Base-by-base conservation (phyloP, 2,888 invertebrate genomes). In the Liodrosophila aerea region DNA sequence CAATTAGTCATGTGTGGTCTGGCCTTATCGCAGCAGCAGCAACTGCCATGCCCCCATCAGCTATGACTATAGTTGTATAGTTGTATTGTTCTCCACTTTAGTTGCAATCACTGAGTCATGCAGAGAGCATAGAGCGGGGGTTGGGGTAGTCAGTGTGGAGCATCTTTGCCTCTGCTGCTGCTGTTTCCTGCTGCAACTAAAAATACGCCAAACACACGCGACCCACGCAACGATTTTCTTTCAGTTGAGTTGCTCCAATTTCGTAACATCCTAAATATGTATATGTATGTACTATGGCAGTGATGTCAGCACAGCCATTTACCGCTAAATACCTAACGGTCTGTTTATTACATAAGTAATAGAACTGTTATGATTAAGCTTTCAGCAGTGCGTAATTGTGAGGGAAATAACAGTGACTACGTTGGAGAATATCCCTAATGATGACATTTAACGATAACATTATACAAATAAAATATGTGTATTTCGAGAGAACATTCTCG, bases 171-270 rank as follows among this genome's bases (percentile, higher is more conserved):
- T 12, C 31, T 33, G n/a, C 13, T 41, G 15, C n/a, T 51, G 37
- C 16, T 53, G 51, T 11, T 81, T 76, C 74, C 67, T 81, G 71
- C 52, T 51, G 62, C 62, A 58, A 64, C 64, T 77, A 77, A 61
- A 84, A 77, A 76, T 71, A 76, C 40, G 34, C 53, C 49, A 64
- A 43, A 40, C 50, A 31, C 27, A 13, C 47, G 29, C 81, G 86
- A 84, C 86, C 82, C 82, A 82, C 86, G 82, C 86, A 84, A 69
- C 73, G 86, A 46, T 58, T 49, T 52, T 13, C 8, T 33, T 69
- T 49, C 36, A 31, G 12, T 37, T 51, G 41, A 13, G 33, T 53
- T 81, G 80, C 75, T 86, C 86, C 84, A 84, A 72, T 85, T 84
- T 75, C 77, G 65, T 66, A 76, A 76, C 70, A 64, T 68, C 71